Evolutionary conservation across 64 coral and sea anemone genomes (phyloP).

Genomic region (Cladopsammia gracilis): DNA sequence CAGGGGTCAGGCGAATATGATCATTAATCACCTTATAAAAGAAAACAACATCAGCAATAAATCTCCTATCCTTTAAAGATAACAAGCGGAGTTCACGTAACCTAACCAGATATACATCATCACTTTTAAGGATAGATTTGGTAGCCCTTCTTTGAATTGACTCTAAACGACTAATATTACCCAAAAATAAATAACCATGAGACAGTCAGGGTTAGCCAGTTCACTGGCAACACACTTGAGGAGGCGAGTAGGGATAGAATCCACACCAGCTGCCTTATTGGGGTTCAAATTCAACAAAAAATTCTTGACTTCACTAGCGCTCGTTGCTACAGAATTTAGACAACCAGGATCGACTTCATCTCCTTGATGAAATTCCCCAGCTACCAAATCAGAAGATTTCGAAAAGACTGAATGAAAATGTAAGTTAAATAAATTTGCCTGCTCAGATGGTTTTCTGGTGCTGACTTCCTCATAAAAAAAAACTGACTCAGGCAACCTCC

Average conservation of each 20-base stretch:
- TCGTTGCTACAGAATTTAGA: neutral
- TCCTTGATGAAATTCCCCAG: neutral
- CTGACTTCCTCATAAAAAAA: neutral
- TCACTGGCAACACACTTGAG: neutral
- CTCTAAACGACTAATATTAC: no score
- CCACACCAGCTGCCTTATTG: constrained; percentile 1
- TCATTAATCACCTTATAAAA: no score
- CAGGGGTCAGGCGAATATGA: no score
- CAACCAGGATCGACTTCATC: neutral
- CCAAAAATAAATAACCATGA: neutral
- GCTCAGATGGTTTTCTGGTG: constrained; percentile 1
- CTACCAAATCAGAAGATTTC: neutral
- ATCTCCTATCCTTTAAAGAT: no score
- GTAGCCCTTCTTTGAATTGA: no score
- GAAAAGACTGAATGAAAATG: constrained; percentile 10
- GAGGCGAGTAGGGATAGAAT: neutral
- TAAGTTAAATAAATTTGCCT: constrained; percentile 4
- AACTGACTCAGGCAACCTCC: neutral
- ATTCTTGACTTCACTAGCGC: neutral
- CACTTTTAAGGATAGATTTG: no score
- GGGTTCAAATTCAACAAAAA: neutral
- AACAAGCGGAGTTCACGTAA: no score
- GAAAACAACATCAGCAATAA: no score
- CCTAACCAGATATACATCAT: no score
- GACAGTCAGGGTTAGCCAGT: neutral